Evolutionary conservation across 2,888 invertebrate species (phyloP), one percentile per base, ranked within the genome.

Genomic region (Caenorhabditis sp.): DNA sequence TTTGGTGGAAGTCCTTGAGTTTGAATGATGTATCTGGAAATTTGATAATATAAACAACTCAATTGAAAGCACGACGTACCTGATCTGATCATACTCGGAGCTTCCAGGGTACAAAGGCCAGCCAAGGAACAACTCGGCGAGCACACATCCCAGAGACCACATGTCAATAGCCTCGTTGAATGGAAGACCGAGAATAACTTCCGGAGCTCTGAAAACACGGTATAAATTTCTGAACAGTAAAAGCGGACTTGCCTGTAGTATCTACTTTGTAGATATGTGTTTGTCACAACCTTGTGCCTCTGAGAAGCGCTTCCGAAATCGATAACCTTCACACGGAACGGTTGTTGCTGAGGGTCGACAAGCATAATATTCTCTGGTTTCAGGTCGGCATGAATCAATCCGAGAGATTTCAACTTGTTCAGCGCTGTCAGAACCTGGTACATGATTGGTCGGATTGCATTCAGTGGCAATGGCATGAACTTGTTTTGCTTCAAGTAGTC

Each of bases 331-430:
- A 99, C 98, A 88, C 98, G 95, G 94, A 98, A 99, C 1, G 99
- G 99, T 93, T 98, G 97, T 87, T 98, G 95, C 80, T 96, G 95
- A 61, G 98, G 99, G 94, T 99, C 98, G 89, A 99, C 98, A 93
- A 99, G 94, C 99, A 99, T 99, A 93, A 99, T 99, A 94, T 99
- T 99, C 94, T 99, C 99, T 22, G 99, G 99, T 94, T 99, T 99
- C 92, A 99, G 94, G 94, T 99, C 99, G 86, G 99, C 99, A 94
- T 99, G 99, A 93, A 99, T 99, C 92, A 99, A 94, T 89, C 98
- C 98, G 92, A 99, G 95, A 95, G 98, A 97, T 95, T 97, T 94
- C 56, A 94, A 93, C 94, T 97, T 95, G 86, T 95, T 93, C 91
- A 95, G 94, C 82, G 95, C 95, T 80, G 95, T 95, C 89, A 95